phyloP scores from a whole-genome alignment of 2,113 vertebrate genomes.

The Heteronetta atricapilla region DNA sequence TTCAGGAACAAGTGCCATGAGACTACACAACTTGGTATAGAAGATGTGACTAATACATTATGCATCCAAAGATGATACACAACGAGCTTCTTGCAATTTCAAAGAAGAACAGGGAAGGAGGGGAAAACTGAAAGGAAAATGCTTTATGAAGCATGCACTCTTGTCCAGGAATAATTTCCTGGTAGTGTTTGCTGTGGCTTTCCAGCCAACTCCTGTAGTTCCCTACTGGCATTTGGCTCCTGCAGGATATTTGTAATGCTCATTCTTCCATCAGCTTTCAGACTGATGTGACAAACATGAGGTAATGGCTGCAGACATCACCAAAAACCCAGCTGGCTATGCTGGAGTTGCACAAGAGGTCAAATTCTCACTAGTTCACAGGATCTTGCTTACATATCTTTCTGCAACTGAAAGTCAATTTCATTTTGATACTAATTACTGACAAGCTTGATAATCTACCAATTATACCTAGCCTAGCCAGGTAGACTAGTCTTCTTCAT shows the following conservation, averaged over 20 bases:
- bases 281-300: slow-evolving; percentile 27
- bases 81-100: not conserved
- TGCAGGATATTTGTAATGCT: slow-evolving; percentile 8
- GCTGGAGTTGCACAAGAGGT: not conserved
- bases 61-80: not conserved
- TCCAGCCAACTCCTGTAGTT: slow-evolving; percentile 46
- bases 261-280: slow-evolving; percentile 21
- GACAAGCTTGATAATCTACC: not conserved
- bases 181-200: slow-evolving; percentile 72
- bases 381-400: not conserved
- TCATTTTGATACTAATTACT: rapidly evolving
- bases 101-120: not conserved
- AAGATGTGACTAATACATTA: slow-evolving; percentile 7
- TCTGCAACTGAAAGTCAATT: not conserved
- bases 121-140: not conserved
- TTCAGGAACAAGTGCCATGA: not conserved
- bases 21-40: not conserved
- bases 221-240: slow-evolving; percentile 50
- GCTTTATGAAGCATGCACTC: slow-evolving; percentile 44
- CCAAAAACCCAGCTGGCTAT: not conserved
- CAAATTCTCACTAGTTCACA: not conserved
- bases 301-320: not conserved
- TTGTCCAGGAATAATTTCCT: slow-evolving; percentile 74
- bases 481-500: not conserved
- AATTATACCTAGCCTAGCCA: not conserved